Base-by-base conservation (phyloP, 1,140 invertebrate genomes). In the Charaxes varanes region DNA sequence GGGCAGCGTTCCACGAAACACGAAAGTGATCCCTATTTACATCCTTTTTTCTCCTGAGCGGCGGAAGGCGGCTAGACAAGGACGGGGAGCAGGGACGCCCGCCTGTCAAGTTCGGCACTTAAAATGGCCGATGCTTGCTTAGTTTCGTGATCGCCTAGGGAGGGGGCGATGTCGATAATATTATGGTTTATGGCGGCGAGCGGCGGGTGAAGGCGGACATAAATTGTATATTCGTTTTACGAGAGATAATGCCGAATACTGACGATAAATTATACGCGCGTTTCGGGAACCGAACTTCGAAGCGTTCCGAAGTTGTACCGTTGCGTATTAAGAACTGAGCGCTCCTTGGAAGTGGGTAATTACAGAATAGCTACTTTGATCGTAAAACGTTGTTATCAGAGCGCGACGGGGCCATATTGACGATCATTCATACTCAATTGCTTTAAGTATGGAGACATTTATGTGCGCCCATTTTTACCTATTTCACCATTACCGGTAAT, bases 101-200 rank as follows among this genome's bases (percentile, higher is more conserved):
- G 60, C 64, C 59, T 58, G 63, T 72, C 69, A 70, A 70, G 62
- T 77, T 76, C 61, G 64, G 55, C 62, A 67, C 63, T 71, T 74
- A 73, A 77, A 80, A 80, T 78, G 76, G 76, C 71, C 76, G 76
- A 70, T 77, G 66, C 65, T 78, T 69, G 69, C 72, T 79, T 76
- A 78, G 76, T 78, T 76, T 76, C 73, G 73, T 78, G 76, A 78
- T 80, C 67, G 76, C 69, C 71, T 77, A 73, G 73, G 73, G 76
- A 74, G 71, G 71, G 72, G 69, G 62, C 63, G 65, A 73, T 66
- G 73, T 81, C 77, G 71, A 80, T 80, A 80, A 77, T 80, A 71
- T 80, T 79, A 79, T 80, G 67, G 70, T 80, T 77, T 80, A 80
- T 71, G 72, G 63, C 62, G 52, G 52, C 56, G 62, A 49, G 55